Evolutionary conservation across 2,888 invertebrate genomes (phyloP).

Genomic region (Lepidochrysops patricia): DNA sequence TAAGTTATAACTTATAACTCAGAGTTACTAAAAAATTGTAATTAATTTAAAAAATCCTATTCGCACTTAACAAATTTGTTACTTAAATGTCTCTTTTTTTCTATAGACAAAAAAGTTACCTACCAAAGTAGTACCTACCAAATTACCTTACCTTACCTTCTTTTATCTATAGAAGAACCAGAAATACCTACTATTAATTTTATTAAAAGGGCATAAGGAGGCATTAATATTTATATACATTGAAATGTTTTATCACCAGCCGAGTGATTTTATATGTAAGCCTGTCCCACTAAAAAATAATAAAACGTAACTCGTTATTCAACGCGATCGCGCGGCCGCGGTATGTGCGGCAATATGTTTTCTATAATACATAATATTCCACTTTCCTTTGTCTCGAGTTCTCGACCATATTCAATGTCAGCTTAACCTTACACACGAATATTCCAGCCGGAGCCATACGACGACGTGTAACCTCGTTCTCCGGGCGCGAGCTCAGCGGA

Average conservation of each 20-base stretch:
- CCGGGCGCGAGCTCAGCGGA: conserved; percentile 44
- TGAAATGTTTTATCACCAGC: not conserved
- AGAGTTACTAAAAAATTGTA: not conserved
- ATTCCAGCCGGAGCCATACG: not conserved
- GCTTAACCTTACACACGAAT: conserved; percentile 1
- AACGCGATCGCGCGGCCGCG: not conserved
- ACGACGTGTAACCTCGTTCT: conserved; percentile 10
- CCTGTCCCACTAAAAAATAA: not conserved
- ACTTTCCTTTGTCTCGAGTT: conserved; percentile 10
- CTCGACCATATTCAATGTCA: conserved; percentile 7
- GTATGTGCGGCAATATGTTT: not conserved
- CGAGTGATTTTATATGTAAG: not conserved
- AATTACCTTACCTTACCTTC: no score
- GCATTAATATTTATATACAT: not conserved
- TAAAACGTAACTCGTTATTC: conserved; percentile 4
- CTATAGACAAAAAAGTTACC: not conserved
- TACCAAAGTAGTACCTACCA: no score
- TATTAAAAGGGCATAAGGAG: not conserved
- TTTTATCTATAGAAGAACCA: no score
- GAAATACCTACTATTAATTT: not conserved
- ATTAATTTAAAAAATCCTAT: not conserved
- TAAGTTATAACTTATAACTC: not conserved
- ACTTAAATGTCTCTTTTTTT: not conserved
- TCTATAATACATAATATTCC: conserved; percentile 11
- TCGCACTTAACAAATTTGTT: no score